Evolutionary conservation across 2,888 invertebrate genomes (phyloP).

Genomic region (Clostera curtula): DNA sequence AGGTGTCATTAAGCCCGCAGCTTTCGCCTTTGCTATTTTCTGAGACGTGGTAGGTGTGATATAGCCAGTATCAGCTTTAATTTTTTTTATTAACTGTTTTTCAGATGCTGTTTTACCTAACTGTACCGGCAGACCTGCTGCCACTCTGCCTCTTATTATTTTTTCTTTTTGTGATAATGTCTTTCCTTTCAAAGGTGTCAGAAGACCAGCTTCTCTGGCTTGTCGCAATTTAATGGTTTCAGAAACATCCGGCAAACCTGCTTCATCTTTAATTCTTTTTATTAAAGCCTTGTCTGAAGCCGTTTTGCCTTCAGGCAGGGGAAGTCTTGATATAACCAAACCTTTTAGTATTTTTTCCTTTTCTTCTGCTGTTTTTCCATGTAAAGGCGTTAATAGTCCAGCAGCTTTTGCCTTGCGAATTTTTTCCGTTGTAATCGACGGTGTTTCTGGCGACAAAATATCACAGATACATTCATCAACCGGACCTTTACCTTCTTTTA

Average conservation of each 20-base stretch:
- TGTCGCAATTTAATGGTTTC: background rate
- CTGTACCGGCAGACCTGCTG: background rate
- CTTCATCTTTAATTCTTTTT: slow-evolving; percentile 1
- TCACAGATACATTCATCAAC: slow-evolving; percentile 30
- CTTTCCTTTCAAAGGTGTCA: background rate
- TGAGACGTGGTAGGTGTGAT: slow-evolving; percentile 8
- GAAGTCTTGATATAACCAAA: slow-evolving; percentile 4
- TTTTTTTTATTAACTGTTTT: slow-evolving; percentile 13
- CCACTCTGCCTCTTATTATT: background rate
- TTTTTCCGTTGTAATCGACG: slow-evolving; percentile 10
- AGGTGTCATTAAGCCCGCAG: slow-evolving; percentile 22
- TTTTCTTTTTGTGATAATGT: slow-evolving; percentile 1
- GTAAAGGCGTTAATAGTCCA: slow-evolving; percentile 15
- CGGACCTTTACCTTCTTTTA: slow-evolving; percentile 27
- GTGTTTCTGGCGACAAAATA: slow-evolving; percentile 20
- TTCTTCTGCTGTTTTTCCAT: slow-evolving; percentile 12
- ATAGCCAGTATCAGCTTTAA: slow-evolving; percentile 9
- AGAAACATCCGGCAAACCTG: slow-evolving; percentile 1
- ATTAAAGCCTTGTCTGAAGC: slow-evolving; percentile 5
- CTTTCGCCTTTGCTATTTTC: slow-evolving; percentile 18
- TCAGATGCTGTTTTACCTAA: slow-evolving; percentile 8
- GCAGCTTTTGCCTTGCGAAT: slow-evolving; percentile 20
- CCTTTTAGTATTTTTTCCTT: slow-evolving; percentile 2
- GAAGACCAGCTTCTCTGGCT: slow-evolving; percentile 2
- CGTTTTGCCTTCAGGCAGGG: slow-evolving; percentile 9